Percentiles rank a stretch among this genome's conserved stretches.
These are phyloP conservation scores for Gobionotothen gibberifrons DNA, from an alignment of 2,797 vertebrate genomes.

Conservation along the genomic window DNA sequence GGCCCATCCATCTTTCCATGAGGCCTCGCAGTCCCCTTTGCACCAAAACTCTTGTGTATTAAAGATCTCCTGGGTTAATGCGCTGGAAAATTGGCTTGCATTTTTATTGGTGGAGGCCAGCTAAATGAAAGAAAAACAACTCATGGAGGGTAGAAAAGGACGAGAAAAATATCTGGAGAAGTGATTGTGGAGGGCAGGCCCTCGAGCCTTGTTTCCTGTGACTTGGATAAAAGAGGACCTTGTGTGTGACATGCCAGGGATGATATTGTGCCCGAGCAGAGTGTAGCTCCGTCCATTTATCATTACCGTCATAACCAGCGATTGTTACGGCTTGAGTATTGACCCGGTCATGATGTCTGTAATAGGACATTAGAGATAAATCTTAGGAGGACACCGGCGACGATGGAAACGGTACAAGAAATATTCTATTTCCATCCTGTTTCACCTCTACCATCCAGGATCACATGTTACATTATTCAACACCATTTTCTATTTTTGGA, in stretches of 20 bases:
- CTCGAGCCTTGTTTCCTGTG: conserved; percentile 91
- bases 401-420: conserved; percentile 36
- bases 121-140: conserved; percentile 93
- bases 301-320: conserved; percentile 83
- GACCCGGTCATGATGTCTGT: conserved; percentile 75
- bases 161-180: conserved; percentile 86
- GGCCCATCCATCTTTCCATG: conserved; percentile 96
- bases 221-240: conserved; percentile 89
- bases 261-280: conserved; percentile 88
- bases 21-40: conserved; percentile 88
- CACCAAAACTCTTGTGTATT: conserved; percentile 89
- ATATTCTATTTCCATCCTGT: conserved; percentile 39
- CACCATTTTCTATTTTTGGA: background rate
- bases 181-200: conserved; percentile 89
- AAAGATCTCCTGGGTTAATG: conserved; percentile 98
- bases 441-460: conserved; percentile 55
- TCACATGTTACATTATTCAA: conserved; percentile 36
- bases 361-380: conserved; percentile 76
- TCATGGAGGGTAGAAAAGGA: conserved; percentile 79
- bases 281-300: conserved; percentile 89
- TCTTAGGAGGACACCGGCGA: conserved; percentile 66
- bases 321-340: conserved; percentile 75
- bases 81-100: conserved; percentile 99
- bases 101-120: conserved; percentile 97
- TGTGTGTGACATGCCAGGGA: conserved; percentile 86